These are phyloP conservation scores for Bombus superbus DNA, from an alignment of 1,140 invertebrate genomes.

Conservation along the genomic window DNA sequence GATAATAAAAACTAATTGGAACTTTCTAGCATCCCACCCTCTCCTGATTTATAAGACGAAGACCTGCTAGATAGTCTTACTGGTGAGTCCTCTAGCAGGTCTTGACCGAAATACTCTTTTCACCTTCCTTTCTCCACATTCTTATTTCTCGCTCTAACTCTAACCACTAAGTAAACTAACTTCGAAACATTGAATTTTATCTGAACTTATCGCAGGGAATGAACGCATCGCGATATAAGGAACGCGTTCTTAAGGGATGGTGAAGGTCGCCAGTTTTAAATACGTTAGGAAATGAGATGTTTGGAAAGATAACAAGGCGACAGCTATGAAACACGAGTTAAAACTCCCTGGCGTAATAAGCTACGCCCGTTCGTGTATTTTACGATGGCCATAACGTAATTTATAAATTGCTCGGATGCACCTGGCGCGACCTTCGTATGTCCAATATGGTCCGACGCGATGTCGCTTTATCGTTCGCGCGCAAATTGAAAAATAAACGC, in stretches of 20 bases:
- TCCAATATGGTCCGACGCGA: slow-evolving; percentile 15
- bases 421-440: slow-evolving; percentile 45
- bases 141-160: too few species aligned
- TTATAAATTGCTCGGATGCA: slow-evolving; percentile 56
- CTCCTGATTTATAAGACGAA: too few species aligned
- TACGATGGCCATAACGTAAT: slow-evolving; percentile 29
- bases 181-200: too few species aligned
- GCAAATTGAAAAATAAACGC: slow-evolving; percentile 42
- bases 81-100: too few species aligned
- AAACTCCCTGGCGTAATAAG: slow-evolving; percentile 3
- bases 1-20: too few species aligned
- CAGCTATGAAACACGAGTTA: slow-evolving; percentile 7
- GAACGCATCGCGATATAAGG: too few species aligned
- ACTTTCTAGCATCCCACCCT: too few species aligned
- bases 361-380: slow-evolving; percentile 28
- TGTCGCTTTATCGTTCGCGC: slow-evolving; percentile 49
- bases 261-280: slow-evolving; percentile 8
- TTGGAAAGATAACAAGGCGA: slow-evolving; percentile 11
- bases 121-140: too few species aligned
- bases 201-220: too few species aligned
- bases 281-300: slow-evolving; percentile 21
- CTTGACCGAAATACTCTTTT: too few species aligned
- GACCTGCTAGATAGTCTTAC: too few species aligned
- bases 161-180: too few species aligned
- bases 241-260: neutral